phyloP scores from a whole-genome alignment of 1,140 invertebrate genomes.

The Pomacea maculata region DNA sequence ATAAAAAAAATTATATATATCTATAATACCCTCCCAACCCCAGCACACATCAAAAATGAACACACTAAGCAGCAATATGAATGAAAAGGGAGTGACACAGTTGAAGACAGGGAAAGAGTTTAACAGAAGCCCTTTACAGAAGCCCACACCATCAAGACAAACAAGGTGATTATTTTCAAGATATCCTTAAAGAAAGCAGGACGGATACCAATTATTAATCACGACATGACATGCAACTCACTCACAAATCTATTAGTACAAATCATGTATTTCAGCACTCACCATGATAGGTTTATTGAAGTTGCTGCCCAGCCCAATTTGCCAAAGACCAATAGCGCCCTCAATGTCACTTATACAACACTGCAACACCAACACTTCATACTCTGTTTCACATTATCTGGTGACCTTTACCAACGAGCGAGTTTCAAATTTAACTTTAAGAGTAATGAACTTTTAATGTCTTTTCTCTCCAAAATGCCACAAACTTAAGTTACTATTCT shows the following conservation, averaged over 20 bases:
- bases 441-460: neutral
- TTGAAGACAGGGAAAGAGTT: too few species aligned
- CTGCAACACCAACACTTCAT: slow-evolving; percentile 51
- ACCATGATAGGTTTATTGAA: slow-evolving; percentile 94
- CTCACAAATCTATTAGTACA: neutral
- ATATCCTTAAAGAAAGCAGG: too few species aligned
- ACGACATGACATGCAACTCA: neutral
- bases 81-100: too few species aligned
- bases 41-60: too few species aligned
- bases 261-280: slow-evolving; percentile 29
- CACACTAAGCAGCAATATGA: too few species aligned
- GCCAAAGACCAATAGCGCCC: slow-evolving; percentile 81
- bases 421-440: neutral
- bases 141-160: too few species aligned
- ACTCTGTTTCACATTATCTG: neutral
- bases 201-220: neutral
- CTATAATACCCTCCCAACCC: too few species aligned
- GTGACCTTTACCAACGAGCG: neutral
- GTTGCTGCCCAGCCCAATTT: slow-evolving; percentile 83
- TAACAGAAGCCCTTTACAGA: too few species aligned
- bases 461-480: too few species aligned
- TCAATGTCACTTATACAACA: slow-evolving; percentile 91
- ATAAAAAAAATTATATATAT: too few species aligned
- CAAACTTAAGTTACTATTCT: too few species aligned
- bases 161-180: too few species aligned